Base-by-base conservation (phyloP, 2,888 invertebrate genomes). In the Chesias legatella region DNA sequence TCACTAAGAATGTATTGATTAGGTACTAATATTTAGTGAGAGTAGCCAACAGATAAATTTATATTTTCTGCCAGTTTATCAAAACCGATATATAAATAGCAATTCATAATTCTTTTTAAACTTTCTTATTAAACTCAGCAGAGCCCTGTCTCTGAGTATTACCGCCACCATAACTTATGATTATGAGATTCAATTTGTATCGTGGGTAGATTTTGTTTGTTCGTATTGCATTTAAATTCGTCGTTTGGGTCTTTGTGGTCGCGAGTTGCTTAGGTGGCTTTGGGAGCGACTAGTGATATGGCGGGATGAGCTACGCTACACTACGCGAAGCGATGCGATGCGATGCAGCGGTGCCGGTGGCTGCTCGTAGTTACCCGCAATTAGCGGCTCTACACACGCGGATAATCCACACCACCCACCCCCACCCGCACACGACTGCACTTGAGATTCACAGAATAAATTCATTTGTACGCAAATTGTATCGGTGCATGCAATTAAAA, bases 381-480 rank as follows among this genome's bases (percentile, higher is more conserved):
- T 86, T 85, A 85, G 84, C 79, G 78, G 74, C 67, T 73, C 78
- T 70, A 77, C 79, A 81, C 74, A 76, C 78, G 80, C 78, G 80
- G 75, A 77, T 83, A 78, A 83, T 80, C 80, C 79, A 66, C 75
- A 63, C 70, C 56, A 64, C 63, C 64, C 47, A 38, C 28, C 24
- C 41, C 31, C 33, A 43, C 56, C 58, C 61, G 51, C 58, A 45
- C 49, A 70, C 79, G 74, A 79, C 70, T 84, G 85, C 84, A 83
- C 79, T 77, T 74, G 80, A 76, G 79, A 84, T 83, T 79, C 84
- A 79, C 79, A 81, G 74, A 85, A 86, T 86, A 86, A 85, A 86
- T 88, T 85, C 88, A 86, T 88, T 88, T 86, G 81, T 83, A 85
- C 83, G 84, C 85, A 85, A 86, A 88, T 86, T 85, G 85, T 88